Base-by-base conservation (phyloP, 2,888 invertebrate genomes). In the Cataglyphis rosenhaueri region DNA sequence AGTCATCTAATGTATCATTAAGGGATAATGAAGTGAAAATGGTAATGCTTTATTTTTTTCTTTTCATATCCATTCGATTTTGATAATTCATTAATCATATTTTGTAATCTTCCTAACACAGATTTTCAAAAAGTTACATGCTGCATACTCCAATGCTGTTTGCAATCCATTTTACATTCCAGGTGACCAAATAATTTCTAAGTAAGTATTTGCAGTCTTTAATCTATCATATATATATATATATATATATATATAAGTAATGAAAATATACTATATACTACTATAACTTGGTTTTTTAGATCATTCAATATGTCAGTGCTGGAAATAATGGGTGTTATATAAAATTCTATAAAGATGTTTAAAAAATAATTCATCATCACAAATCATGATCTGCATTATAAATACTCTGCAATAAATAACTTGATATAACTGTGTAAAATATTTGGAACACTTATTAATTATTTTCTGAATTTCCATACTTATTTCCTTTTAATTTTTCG, bases 101-200 rank as follows among this genome's bases (percentile, higher is more conserved):
- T 41, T 8, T 84, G 10, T 10, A 55, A 55, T 76, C 0, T 18
- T 29, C 18, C 6, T 57, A 9, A 15, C 1, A 52, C 91, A 97
- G 97, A 97, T 97, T 96, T 98, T 98, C 93, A 96, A 98, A 83
- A 97, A 98, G 94, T 96, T 99, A 57, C 99, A 99, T 93, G 96
- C 97, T 70, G 96, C 98, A 57, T 99, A 99, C 94, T 98, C 98
- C 1, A 98, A 99, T 94, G 97, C 98, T 86, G 97, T 99, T 83
- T 99, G 98, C 92, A 99, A 99, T 95, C 99, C 99, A 65, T 99
- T 99, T 95, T 99, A 99, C 95, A 96, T 97, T 92, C 98, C 99
- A 44, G 99, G 99, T 41, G 98, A 98, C 92, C 96, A 97, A 89
- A 97, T 99, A 70, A 96, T 96, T 64, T 99, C 99, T n/a, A 89